Percentiles rank a stretch among this genome's conserved stretches.
These are phyloP conservation scores for Lates japonicus DNA, from an alignment of 2,797 vertebrate species.

Conservation along the genomic window DNA sequence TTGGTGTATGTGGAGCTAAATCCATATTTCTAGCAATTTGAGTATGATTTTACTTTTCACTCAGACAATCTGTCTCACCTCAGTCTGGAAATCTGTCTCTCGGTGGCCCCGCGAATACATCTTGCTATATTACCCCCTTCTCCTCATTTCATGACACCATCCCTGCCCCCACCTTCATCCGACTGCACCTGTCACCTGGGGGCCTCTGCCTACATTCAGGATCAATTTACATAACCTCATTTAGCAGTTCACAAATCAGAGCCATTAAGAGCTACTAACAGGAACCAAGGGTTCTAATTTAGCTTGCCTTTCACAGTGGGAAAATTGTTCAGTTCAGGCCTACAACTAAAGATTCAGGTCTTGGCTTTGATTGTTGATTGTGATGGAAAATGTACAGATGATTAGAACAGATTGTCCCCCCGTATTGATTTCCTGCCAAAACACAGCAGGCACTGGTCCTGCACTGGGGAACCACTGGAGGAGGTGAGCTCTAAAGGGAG, in stretches of 20 bases:
- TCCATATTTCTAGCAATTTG: not conserved
- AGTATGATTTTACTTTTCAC: constrained; percentile 15
- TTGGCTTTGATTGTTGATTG: constrained; percentile 99
- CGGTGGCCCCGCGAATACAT: constrained; percentile 38
- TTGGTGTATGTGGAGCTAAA: not conserved
- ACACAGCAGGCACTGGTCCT: constrained; percentile 97
- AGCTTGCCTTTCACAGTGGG: constrained; percentile 99
- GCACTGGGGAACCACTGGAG: constrained; percentile 81
- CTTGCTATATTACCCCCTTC: constrained; percentile 8
- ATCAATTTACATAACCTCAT: constrained; percentile 99
- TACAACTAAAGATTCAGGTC: constrained; percentile 99
- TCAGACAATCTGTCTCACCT: constrained; percentile 21
- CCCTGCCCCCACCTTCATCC: constrained; percentile 85
- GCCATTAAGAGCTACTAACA: constrained; percentile 99
- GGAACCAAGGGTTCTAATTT: constrained; percentile 99
- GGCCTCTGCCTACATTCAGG: constrained; percentile 98
- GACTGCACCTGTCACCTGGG: constrained; percentile 99
- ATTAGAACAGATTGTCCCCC: constrained; percentile 99
- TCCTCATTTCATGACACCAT: constrained; percentile 47
- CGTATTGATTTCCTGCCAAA: constrained; percentile 99
- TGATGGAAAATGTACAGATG: constrained; percentile 99
- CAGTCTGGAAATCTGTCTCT: constrained; percentile 34
- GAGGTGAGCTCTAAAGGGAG: constrained; percentile 45
- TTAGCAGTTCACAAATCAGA: constrained; percentile 99
- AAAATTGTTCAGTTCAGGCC: constrained; percentile 99